Conservation (phyloP, 2,797 vertebrate genomes). For the Spinus olivaceus region DNA sequence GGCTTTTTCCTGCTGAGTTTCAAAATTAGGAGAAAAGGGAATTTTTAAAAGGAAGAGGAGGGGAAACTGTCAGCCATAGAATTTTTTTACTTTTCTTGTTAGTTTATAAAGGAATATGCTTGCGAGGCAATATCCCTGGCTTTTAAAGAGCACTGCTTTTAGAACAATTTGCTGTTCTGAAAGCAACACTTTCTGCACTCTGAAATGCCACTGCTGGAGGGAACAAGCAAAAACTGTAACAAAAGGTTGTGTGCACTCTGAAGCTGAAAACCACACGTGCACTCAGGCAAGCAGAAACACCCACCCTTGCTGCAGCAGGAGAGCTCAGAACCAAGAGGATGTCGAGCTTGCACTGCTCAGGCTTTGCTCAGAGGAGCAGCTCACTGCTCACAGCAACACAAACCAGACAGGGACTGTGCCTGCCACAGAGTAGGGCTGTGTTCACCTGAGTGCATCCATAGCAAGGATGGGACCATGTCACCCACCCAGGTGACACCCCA, state of each 20-base stretch:
- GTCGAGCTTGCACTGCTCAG: background rate
- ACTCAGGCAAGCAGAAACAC: background rate
- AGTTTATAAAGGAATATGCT: background rate
- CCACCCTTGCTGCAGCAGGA: background rate
- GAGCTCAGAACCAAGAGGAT: background rate
- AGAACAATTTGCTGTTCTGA: background rate
- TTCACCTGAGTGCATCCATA: accelerated
- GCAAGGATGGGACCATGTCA: background rate
- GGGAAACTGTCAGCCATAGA: background rate
- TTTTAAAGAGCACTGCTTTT: background rate
- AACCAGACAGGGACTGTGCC: accelerated
- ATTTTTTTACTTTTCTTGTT: background rate
- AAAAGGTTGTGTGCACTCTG: background rate
- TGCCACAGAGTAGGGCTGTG: background rate
- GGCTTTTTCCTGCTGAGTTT: conserved; percentile 36
- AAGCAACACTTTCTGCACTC: background rate
- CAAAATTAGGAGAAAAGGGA: conserved; percentile 27
- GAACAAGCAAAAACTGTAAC: background rate
- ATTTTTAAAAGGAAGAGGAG: background rate
- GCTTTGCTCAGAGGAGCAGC: background rate
- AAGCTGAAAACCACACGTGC: conserved; percentile 34
- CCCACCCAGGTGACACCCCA: accelerated
- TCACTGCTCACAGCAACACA: background rate
- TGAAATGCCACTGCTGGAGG: background rate
- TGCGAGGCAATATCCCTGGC: background rate